Conservation (phyloP, 1,140 invertebrate genomes). For the Diploscapter pachys region DNA sequence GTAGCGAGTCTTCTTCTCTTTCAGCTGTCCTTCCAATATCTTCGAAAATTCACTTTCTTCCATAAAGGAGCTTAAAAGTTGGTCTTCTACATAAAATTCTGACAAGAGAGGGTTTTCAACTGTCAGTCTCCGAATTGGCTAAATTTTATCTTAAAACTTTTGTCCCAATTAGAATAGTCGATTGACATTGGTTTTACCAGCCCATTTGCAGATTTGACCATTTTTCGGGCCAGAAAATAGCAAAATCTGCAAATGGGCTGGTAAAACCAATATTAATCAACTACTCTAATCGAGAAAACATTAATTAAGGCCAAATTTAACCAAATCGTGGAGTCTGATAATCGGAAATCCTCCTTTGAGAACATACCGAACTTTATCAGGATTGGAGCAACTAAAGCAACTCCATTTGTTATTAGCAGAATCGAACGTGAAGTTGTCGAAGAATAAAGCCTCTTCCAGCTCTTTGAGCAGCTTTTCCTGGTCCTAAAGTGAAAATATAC, state of each 20-base stretch:
- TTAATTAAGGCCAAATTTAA: too few species aligned
- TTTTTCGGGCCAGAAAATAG: too few species aligned
- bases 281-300: too few species aligned
- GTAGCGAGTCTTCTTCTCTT: conserved; percentile 91
- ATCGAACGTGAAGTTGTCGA: conserved; percentile 83
- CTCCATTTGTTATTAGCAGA: conserved; percentile 70
- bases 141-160: too few species aligned
- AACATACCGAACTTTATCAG: conserved; percentile 78
- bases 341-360: neutral
- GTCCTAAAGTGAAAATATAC: conserved; percentile 65
- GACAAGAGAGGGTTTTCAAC: too few species aligned
- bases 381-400: conserved; percentile 85
- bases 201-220: too few species aligned
- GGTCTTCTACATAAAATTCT: conserved; percentile 57
- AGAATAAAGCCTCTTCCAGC: conserved; percentile 78
- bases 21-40: conserved; percentile 77
- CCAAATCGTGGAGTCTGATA: too few species aligned
- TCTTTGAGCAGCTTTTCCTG: conserved; percentile 79
- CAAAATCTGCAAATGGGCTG: too few species aligned
- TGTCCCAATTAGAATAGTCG: neutral
- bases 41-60: conserved; percentile 31
- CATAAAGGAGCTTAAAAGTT: conserved; percentile 61
- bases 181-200: neutral
- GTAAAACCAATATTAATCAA: too few species aligned
- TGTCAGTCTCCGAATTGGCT: too few species aligned